Conservation (phyloP, 1,140 invertebrate genomes). For the Drosophila baimaii region DNA sequence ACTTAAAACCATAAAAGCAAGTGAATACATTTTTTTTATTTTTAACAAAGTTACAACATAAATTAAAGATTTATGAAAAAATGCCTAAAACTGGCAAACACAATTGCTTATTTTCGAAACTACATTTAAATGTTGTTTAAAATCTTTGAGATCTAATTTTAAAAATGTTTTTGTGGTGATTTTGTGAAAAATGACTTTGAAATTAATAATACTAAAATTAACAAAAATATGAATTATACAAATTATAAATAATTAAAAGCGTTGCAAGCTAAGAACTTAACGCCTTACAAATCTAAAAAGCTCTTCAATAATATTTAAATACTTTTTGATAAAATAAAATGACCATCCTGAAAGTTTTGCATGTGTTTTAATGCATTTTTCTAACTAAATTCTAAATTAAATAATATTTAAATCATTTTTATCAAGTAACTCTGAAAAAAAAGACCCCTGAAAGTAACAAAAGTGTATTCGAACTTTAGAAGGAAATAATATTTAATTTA, state of each 20-base stretch:
- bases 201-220: not conserved
- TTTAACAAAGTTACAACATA: not conserved
- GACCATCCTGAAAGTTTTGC: too few relatives aligned
- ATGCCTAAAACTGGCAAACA: not conserved
- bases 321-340: not conserved
- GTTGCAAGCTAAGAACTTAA: not conserved
- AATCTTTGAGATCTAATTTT: not conserved
- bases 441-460: too few relatives aligned
- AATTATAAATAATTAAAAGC: not conserved
- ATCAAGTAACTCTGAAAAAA: too few relatives aligned
- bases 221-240: not conserved
- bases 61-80: not conserved
- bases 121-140: not conserved
- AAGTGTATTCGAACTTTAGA: too few relatives aligned
- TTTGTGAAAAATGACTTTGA: not conserved
- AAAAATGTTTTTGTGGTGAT: not conserved
- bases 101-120: not conserved
- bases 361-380: too few relatives aligned
- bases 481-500: too few relatives aligned
- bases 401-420: too few relatives aligned
- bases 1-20: too few relatives aligned
- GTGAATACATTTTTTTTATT: not conserved
- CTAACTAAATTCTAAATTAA: too few relatives aligned
- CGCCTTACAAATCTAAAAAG: not conserved
- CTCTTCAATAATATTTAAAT: not conserved